These are phyloP conservation scores for Tragelaphus buxtoni DNA, from an alignment of 2,113 vertebrate species.

Conservation along the genomic window DNA sequence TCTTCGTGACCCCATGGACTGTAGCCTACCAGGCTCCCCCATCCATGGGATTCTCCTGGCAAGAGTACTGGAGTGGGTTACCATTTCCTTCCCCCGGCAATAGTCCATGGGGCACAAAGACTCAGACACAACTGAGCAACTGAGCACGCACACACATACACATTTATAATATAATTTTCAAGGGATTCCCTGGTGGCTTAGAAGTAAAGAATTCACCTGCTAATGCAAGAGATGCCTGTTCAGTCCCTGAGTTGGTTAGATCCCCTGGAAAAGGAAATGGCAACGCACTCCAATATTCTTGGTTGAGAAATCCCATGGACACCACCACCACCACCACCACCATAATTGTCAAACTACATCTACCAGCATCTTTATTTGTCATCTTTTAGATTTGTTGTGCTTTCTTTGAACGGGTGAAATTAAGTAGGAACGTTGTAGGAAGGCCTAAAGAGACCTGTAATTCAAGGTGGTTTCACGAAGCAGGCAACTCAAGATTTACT, in stretches of 20 bases:
- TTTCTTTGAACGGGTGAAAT: conserved; percentile 37
- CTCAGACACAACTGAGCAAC: background rate
- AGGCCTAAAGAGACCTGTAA: conserved; percentile 29
- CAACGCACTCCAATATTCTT: background rate
- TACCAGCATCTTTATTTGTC: conserved; percentile 29
- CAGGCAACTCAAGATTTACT: conserved; percentile 54
- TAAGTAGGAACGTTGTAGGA: background rate
- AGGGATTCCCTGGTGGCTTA: background rate
- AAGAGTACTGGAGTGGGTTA: background rate
- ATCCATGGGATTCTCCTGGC: background rate
- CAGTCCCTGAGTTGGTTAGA: background rate
- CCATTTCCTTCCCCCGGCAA: background rate
- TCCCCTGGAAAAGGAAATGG: background rate
- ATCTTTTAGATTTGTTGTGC: background rate
- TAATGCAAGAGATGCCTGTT: background rate
- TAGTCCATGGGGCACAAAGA: background rate
- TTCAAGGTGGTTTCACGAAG: conserved; percentile 34
- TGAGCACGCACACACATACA: background rate
- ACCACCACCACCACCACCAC: background rate
- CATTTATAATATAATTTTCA: background rate
- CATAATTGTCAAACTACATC: background rate
- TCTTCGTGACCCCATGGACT: background rate
- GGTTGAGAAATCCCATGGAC: background rate
- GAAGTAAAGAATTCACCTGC: background rate
- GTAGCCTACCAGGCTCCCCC: background rate